Conservation (phyloP, 2,113 vertebrate genomes). For the Puma concolor region DNA sequence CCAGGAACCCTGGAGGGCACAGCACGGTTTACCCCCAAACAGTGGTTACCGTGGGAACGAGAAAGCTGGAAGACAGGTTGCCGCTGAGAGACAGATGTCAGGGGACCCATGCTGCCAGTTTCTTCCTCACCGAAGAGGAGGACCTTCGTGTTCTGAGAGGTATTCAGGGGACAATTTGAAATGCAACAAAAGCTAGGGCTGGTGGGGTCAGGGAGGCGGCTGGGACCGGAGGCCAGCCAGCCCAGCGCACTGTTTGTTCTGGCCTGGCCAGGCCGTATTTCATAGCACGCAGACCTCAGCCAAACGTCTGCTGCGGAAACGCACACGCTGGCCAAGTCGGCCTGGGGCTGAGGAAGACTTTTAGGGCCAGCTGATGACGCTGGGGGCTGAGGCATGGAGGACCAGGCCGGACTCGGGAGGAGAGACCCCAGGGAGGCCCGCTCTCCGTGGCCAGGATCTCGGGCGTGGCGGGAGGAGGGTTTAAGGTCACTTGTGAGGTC, state of each 20-base stretch:
- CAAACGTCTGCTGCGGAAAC: conserved; percentile 14
- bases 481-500: background rate
- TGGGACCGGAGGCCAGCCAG: background rate
- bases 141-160: background rate
- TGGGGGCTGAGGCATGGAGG: background rate
- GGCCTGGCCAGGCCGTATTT: background rate
- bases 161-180: background rate
- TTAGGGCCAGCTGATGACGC: background rate
- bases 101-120: background rate
- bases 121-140: background rate
- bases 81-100: background rate
- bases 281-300: conserved; percentile 25
- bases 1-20: background rate
- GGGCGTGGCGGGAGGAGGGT: background rate
- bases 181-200: background rate
- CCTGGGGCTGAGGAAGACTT: background rate
- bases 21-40: conserved; percentile 46
- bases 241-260: background rate
- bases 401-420: background rate
- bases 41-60: background rate
- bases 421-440: background rate
- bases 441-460: background rate
- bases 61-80: background rate
- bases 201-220: background rate
- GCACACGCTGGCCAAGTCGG: conserved; percentile 1